Conservation (phyloP, 2,797 vertebrate species). For the Furcifer pardalis region DNA sequence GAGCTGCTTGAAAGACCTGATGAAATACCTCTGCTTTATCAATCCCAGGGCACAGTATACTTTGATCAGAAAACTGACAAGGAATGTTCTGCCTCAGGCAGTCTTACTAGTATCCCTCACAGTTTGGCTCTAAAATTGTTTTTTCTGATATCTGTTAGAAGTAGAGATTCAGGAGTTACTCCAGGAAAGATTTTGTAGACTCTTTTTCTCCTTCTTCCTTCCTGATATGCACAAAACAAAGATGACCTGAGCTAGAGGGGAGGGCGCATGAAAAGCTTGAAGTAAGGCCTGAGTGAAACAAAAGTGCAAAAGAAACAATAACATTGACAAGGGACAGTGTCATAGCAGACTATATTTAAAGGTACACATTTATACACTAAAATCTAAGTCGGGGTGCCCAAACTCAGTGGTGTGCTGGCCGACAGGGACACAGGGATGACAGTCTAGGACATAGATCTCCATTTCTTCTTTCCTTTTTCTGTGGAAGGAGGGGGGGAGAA, state of each 20-base stretch:
- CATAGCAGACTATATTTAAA: neutral
- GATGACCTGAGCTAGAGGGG: neutral
- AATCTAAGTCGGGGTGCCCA: too few relatives aligned
- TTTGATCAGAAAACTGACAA: conserved; percentile 27
- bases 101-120: neutral
- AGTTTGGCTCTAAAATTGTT: conserved; percentile 4
- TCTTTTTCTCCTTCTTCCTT: neutral
- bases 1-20: conserved; percentile 2
- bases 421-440: too few relatives aligned
- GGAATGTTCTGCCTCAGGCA: conserved; percentile 9
- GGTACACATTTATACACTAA: neutral
- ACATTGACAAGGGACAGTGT: neutral
- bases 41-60: neutral
- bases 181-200: neutral
- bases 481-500: neutral
- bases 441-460: too few relatives aligned
- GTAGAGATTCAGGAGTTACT: neutral
- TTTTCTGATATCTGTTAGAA: conserved; percentile 18
- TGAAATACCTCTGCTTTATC: conserved; percentile 26
- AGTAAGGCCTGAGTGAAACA: neutral
- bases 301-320: neutral
- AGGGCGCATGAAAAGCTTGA: neutral
- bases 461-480: neutral
- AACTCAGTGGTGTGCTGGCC: too few relatives aligned
- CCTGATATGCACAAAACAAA: neutral